Evolutionary conservation across 2,888 invertebrate genomes (phyloP).

Genomic region (Lasiommata megera): DNA sequence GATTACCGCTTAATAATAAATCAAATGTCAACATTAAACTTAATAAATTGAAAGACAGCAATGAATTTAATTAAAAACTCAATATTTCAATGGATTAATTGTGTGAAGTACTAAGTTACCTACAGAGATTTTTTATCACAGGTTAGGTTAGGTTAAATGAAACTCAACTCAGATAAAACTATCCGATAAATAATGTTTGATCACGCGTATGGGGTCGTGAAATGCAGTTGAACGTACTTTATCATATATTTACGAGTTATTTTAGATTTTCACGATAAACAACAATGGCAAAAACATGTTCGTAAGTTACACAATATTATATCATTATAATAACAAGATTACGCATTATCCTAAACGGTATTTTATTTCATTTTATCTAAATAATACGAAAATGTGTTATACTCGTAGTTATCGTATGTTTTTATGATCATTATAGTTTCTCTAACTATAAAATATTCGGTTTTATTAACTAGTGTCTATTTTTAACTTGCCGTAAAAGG

Average conservation of each 20-base stretch:
- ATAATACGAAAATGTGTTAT: too few species aligned
- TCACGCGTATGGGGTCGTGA: conserved; percentile 36
- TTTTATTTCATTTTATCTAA: background rate
- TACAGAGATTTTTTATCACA: conserved; percentile 51
- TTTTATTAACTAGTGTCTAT: too few species aligned
- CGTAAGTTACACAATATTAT: background rate
- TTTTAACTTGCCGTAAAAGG: too few species aligned
- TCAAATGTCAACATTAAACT: background rate
- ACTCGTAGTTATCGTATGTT: too few species aligned
- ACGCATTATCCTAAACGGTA: background rate
- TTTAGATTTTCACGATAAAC: background rate
- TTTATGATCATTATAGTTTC: too few species aligned
- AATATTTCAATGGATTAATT: conserved; percentile 11
- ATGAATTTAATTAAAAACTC: background rate
- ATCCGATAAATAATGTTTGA: conserved; percentile 41
- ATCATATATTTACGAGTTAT: background rate
- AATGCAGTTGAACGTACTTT: conserved; percentile 28
- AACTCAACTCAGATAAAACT: conserved; percentile 58
- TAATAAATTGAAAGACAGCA: background rate
- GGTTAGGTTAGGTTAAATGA: conserved; percentile 72
- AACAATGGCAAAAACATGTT: conserved; percentile 1
- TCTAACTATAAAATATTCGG: too few species aligned
- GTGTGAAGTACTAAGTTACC: conserved; percentile 8
- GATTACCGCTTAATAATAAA: background rate
- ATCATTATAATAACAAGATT: background rate